Percentiles rank a stretch among this genome's conserved stretches.
Conservation (phyloP, 64 coral and sea anemone genomes). For the Montipora cactus region DNA sequence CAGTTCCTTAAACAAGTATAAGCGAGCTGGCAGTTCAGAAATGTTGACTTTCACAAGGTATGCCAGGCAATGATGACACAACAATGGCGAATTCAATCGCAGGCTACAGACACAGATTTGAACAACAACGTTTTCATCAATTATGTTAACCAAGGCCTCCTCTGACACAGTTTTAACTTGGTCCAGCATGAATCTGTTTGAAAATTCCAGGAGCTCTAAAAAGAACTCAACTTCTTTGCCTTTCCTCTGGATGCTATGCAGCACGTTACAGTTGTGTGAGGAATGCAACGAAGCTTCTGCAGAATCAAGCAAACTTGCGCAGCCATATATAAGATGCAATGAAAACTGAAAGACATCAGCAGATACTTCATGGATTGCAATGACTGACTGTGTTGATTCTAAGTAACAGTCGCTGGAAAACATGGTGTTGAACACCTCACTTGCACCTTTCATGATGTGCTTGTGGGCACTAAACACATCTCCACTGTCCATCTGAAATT, state of each 20-base stretch:
- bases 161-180: slow-evolving; percentile 25
- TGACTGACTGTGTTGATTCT: slow-evolving; percentile 46
- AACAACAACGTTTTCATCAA: background rate
- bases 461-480: slow-evolving; percentile 14
- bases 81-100: slow-evolving; percentile 27
- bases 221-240: slow-evolving; percentile 8
- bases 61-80: slow-evolving; percentile 47
- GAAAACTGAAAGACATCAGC: slow-evolving; percentile 28
- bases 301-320: background rate
- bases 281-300: background rate
- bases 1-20: slow-evolving; percentile 50
- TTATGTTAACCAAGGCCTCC: background rate
- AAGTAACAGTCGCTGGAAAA: slow-evolving; percentile 27
- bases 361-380: slow-evolving; percentile 45
- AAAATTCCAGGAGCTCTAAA: slow-evolving; percentile 43
- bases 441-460: background rate
- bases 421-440: slow-evolving; percentile 63
- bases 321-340: slow-evolving; percentile 66
- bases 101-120: slow-evolving; percentile 5
- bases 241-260: background rate
- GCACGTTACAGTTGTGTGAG: background rate
- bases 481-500: slow-evolving; percentile 51
- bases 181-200: slow-evolving; percentile 54
- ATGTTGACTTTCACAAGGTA: slow-evolving; percentile 57
- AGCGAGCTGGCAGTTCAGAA: background rate